phyloP scores from a whole-genome alignment of 1,140 invertebrate species.

The Diorhabda carinulata region DNA sequence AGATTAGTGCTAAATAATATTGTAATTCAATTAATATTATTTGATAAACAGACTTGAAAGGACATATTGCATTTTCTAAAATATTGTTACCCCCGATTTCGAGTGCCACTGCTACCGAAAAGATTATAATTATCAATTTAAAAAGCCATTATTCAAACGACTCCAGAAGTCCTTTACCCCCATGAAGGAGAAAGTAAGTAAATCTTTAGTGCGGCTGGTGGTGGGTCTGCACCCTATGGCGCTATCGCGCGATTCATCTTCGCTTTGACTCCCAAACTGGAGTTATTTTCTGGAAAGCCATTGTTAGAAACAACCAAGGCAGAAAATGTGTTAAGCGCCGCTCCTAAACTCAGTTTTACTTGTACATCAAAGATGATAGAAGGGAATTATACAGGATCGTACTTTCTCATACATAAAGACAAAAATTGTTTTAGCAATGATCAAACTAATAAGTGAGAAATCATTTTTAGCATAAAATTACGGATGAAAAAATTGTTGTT shows the following conservation, averaged over 20 bases:
- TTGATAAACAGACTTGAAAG: too few relatives aligned
- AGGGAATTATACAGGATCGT: neutral
- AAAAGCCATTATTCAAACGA: neutral
- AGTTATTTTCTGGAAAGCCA: constrained; percentile 2
- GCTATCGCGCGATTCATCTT: constrained; percentile 1
- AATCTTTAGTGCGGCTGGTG: neutral
- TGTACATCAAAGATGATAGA: constrained; percentile 2
- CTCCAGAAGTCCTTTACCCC: neutral
- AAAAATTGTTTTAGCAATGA: too few relatives aligned
- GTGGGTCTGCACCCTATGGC: neutral
- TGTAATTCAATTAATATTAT: too few relatives aligned
- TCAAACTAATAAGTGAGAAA: too few relatives aligned
- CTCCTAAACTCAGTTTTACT: constrained; percentile 1
- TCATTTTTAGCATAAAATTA: too few relatives aligned
- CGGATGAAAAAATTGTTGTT: too few relatives aligned
- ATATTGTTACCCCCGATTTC: neutral
- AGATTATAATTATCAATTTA: neutral
- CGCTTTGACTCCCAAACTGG: constrained; percentile 1
- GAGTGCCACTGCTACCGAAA: neutral
- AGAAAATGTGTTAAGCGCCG: constrained; percentile 1
- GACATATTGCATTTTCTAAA: too few relatives aligned
- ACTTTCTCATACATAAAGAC: too few relatives aligned
- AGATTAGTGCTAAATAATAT: too few relatives aligned
- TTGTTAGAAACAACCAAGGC: constrained; percentile 2
- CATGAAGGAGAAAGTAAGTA: neutral